A percentile compares a stretch with the other conserved stretches of the same genome.
Evolutionary conservation across 1,140 invertebrate species (phyloP).

Genomic region (Eumeta japonica): DNA sequence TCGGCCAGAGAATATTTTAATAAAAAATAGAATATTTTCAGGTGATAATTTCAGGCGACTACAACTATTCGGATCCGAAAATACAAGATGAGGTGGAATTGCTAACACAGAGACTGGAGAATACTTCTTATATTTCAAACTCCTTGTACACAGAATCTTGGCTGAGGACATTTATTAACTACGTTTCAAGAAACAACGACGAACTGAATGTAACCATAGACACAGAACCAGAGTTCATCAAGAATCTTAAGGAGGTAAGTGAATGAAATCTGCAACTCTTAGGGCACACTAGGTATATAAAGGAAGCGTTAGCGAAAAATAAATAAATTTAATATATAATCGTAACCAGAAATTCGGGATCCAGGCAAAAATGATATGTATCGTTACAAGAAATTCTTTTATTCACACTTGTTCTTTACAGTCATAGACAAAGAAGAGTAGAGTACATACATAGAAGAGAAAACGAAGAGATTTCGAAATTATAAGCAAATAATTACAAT

Average conservation of each 20-base stretch:
- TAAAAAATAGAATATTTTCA: conserved; percentile 40
- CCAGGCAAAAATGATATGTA: no score
- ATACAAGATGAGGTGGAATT: conserved; percentile 79
- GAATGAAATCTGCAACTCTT: no score
- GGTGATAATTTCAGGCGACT: conserved; percentile 82
- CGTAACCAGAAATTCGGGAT: no score
- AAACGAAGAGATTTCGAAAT: no score
- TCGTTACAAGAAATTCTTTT: no score
- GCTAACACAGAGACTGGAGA: conserved; percentile 77
- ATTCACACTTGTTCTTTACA: no score
- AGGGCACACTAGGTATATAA: no score
- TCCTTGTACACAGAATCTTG: conserved; percentile 88
- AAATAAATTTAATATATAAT: no score
- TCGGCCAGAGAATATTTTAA: neutral
- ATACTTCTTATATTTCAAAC: conserved; percentile 75
- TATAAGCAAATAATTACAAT: no score
- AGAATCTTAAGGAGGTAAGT: conserved; percentile 71
- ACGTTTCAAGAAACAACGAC: conserved; percentile 72
- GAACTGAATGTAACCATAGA: conserved; percentile 74
- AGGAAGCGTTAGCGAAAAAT: no score
- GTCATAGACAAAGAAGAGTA: no score
- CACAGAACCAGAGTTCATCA: conserved; percentile 71
- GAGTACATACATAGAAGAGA: no score
- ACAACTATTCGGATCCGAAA: conserved; percentile 81
- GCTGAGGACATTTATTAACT: conserved; percentile 81